phyloP scores from a whole-genome alignment of 2,797 vertebrate species.

The Rachycentron canadum region DNA sequence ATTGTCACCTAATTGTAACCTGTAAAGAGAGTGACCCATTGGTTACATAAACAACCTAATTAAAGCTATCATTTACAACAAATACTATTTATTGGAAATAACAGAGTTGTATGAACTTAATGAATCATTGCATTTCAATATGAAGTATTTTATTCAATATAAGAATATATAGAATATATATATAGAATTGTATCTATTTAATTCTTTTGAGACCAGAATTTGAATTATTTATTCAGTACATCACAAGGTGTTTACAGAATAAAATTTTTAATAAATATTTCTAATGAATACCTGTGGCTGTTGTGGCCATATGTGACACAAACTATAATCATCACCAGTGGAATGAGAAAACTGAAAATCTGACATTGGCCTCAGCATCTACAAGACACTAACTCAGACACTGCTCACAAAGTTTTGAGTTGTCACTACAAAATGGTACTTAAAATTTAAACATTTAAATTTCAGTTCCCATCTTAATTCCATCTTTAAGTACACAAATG shows the following conservation, averaged over 20 bases:
- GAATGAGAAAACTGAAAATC: background rate
- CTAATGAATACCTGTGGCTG: background rate
- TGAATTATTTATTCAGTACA: background rate
- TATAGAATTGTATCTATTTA: too few relatives aligned
- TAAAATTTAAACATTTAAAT: background rate
- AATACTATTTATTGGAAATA: background rate
- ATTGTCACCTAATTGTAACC: background rate
- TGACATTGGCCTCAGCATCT: conserved; percentile 10
- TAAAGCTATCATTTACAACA: background rate
- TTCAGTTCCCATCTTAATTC: background rate
- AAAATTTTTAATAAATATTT: background rate
- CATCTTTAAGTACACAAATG: background rate
- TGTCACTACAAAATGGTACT: background rate
- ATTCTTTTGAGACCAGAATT: background rate
- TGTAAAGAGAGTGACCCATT: background rate
- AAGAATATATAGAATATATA: background rate
- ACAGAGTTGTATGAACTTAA: background rate
- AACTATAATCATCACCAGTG: too few relatives aligned
- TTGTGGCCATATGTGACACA: too few relatives aligned
- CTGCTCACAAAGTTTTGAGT: background rate
- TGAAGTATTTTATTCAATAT: background rate
- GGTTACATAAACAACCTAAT: background rate
- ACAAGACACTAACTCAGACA: conserved; percentile 32
- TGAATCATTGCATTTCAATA: background rate
- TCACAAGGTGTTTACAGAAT: background rate